A percentile compares a stretch with the other conserved stretches of the same genome.
Evolutionary conservation across 2,797 vertebrate genomes (phyloP).

Genomic region (Notamacropus eugenii): DNA sequence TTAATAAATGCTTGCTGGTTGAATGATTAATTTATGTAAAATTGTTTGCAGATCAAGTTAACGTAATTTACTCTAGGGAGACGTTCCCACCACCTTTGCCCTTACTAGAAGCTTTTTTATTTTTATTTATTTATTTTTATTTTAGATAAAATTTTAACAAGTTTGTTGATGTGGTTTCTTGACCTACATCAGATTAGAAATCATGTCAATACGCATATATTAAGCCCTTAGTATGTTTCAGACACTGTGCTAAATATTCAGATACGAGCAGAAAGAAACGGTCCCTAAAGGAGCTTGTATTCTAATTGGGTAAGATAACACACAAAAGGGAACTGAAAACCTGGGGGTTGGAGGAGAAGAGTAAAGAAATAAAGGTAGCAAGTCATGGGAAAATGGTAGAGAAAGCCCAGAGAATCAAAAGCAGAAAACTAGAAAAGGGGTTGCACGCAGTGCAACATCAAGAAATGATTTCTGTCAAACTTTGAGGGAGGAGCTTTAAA

Average conservation of each 20-base stretch:
- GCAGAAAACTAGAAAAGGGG: not conserved
- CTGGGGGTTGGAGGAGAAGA: not conserved
- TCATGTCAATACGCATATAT: not conserved
- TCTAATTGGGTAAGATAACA: not conserved
- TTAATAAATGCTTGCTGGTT: not conserved
- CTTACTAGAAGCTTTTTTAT: not conserved
- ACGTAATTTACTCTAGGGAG: not conserved
- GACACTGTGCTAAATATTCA: not conserved
- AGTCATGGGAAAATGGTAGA: not conserved
- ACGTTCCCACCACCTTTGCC: not conserved
- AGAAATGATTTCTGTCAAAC: not conserved
- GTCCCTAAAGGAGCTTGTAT: not conserved
- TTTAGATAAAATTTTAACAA: slow-evolving; percentile 8
- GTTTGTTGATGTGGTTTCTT: not conserved
- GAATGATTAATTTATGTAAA: not conserved
- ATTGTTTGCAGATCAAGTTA: not conserved
- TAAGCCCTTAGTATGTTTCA: not conserved
- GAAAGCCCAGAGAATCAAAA: not conserved
- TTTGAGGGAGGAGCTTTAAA: not conserved
- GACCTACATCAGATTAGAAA: not conserved
- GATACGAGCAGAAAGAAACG: not conserved
- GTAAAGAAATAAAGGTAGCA: not conserved
- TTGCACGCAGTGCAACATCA: not conserved
- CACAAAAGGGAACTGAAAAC: not conserved
- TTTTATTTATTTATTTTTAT: not conserved